Evolutionary conservation across 2,113 vertebrate genomes (phyloP), one percentile per base, ranked within the genome.

Genomic region (Zootoca vivipara): DNA sequence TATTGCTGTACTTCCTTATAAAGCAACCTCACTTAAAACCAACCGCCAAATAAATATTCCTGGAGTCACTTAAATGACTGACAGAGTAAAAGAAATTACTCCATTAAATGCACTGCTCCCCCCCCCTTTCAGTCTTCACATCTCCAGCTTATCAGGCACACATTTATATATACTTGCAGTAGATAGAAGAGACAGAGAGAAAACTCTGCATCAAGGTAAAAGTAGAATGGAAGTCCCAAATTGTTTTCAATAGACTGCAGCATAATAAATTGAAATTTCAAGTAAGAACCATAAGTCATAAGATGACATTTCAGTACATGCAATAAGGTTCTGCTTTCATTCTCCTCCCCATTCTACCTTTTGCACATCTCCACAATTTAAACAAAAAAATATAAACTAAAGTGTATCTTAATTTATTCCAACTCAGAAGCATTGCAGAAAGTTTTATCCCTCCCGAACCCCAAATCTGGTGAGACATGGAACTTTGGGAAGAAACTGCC

Each of bases 41-140:
- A 65, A 8, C 30, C 83, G 82, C 83, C 86, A 82, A 0, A 0
- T 64, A 78, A 78, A 40, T 93, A 93, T 93, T 89, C 89, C 73
- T 89, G 74, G 74, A 89, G 91, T 90, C 92, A 90, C 18, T 93
- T 86, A 90, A 91, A 79, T 75, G 90, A 92, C 38, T 82, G 91
- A 88, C 88, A 93, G 64, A 87, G 85, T 65, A 82, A 94, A 88
- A 82, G 81, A 90, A 65, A 85, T 87, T 90, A 85, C 10, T 95
- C 65, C 85, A 26, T 82, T 91, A 90, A 92, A 94, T 89, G 74
- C 81, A 65, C n/a, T 87, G 13, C 87, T 90, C 87, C 82, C 94
- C 94, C 87, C 82, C 42, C 72, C 33, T 92, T 92, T 94, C 91
- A 72, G 88, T 35, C 77, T 82, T 82, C 87, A 0, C 8, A 82